Evolutionary conservation across 2,113 vertebrate genomes (phyloP).

Genomic region (Phrynosoma blainvillii): DNA sequence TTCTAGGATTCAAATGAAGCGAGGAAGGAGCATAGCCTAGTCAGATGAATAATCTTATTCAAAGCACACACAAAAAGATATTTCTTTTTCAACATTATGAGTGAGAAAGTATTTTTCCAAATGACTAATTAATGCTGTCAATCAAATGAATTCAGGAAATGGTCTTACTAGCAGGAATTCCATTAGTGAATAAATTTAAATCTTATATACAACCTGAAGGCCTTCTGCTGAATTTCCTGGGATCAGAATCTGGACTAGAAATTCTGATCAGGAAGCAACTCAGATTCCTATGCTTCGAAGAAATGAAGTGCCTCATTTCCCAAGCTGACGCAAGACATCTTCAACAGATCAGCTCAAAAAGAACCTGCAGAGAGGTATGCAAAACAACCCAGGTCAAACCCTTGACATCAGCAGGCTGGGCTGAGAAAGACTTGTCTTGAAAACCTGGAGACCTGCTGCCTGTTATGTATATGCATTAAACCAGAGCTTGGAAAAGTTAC

Average conservation of each 20-base stretch:
- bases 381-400: too few relatives aligned
- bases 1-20: constrained; percentile 21
- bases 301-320: too few relatives aligned
- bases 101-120: neutral
- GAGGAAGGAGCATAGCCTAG: neutral
- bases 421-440: too few relatives aligned
- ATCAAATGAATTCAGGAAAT: constrained; percentile 12
- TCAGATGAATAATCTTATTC: constrained; percentile 1
- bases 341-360: neutral
- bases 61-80: neutral
- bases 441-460: too few relatives aligned
- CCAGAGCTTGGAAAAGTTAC: too few relatives aligned
- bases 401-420: too few relatives aligned
- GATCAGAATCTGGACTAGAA: neutral
- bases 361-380: neutral
- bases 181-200: neutral
- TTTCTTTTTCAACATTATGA: constrained; percentile 18
- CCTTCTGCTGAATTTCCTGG: neutral
- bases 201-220: too few relatives aligned
- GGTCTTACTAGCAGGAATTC: neutral
- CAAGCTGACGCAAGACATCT: too few relatives aligned
- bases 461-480: too few relatives aligned
- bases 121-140: constrained; percentile 11
- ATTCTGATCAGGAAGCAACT: neutral
- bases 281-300: too few relatives aligned